Percentiles rank a stretch among this genome's conserved stretches.
phyloP scores from a whole-genome alignment of 2,888 invertebrate species.

The Tetranychus piercei region DNA sequence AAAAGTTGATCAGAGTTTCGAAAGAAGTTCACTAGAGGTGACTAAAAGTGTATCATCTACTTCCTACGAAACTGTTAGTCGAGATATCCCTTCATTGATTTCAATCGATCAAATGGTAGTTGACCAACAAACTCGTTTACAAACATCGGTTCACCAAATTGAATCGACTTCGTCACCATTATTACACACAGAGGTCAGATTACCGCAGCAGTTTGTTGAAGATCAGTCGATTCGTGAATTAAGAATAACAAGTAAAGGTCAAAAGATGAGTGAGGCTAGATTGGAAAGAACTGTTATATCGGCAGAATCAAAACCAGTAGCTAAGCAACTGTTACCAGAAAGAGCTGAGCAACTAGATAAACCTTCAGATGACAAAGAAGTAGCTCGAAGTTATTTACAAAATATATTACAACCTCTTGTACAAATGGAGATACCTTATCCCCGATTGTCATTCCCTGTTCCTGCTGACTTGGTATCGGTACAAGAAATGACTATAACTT shows the following conservation, averaged over 20 bases:
- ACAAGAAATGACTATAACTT: background rate
- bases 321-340: background rate
- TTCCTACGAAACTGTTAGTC: background rate
- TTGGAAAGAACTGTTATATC: background rate
- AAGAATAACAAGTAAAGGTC: background rate
- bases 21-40: background rate
- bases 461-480: background rate
- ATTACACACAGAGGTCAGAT: background rate
- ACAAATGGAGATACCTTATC: background rate
- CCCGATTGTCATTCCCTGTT: background rate
- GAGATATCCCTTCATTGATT: background rate
- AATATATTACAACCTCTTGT: background rate
- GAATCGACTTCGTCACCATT: background rate
- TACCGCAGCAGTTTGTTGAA: background rate
- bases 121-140: background rate
- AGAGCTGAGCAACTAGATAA: background rate
- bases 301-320: background rate
- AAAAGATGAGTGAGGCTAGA: background rate
- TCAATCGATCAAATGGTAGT: background rate
- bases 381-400: background rate
- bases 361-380: background rate
- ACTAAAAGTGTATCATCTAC: background rate
- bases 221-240: background rate
- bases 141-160: background rate
- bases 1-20: background rate